Evolutionary conservation across 2,888 invertebrate species (phyloP).

Genomic region (Muscina levida): DNA sequence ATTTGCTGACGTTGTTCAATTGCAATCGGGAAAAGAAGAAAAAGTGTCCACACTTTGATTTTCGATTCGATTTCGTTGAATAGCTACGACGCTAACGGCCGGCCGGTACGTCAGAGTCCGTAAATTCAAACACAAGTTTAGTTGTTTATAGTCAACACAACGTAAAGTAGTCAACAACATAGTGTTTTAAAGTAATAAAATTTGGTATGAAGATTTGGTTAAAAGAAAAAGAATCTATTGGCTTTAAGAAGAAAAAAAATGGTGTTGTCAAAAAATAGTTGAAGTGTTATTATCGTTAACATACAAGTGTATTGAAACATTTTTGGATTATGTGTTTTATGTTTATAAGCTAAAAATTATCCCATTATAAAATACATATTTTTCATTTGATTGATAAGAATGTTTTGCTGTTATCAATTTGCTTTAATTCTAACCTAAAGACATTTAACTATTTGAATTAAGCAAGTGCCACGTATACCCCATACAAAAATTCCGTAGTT

Average conservation of each 20-base stretch:
- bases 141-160: slow-evolving; percentile 1
- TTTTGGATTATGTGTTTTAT: background rate
- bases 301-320: background rate
- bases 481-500: no score
- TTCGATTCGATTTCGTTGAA: slow-evolving; percentile 20
- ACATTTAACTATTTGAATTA: slow-evolving; percentile 14
- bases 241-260: slow-evolving; percentile 15
- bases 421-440: background rate
- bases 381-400: no score
- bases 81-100: background rate
- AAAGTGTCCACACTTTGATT: slow-evolving; percentile 33
- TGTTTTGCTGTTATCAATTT: background rate
- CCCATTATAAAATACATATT: background rate
- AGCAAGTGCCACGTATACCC: slow-evolving; percentile 17
- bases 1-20: slow-evolving; percentile 58
- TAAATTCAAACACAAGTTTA: slow-evolving; percentile 27
- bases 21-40: slow-evolving; percentile 16
- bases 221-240: slow-evolving; percentile 23
- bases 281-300: no score
- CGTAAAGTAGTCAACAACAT: background rate
- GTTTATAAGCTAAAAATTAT: background rate
- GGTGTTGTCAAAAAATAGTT: slow-evolving; percentile 2
- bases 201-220: slow-evolving; percentile 43
- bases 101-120: slow-evolving; percentile 4
- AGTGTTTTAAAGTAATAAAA: background rate